phyloP scores from a whole-genome alignment of 1,140 invertebrate species.

The Philotrypesis tridentata region DNA sequence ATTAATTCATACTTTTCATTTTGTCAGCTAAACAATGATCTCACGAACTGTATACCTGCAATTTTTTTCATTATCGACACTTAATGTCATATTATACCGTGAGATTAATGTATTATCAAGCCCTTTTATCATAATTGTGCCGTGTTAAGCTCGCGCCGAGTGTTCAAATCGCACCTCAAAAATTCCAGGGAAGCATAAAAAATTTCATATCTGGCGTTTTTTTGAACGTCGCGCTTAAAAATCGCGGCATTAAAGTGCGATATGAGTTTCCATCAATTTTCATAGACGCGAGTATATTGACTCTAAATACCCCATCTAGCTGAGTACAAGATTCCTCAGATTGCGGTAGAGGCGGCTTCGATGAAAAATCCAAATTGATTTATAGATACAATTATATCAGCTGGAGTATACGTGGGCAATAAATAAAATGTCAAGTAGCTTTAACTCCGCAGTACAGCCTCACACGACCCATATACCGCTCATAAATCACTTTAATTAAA shows the following conservation, averaged over 20 bases:
- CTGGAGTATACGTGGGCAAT: not conserved
- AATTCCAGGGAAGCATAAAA: no score
- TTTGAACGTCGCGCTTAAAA: no score
- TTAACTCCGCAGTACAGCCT: not conserved
- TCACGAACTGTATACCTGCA: no score
- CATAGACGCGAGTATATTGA: not conserved
- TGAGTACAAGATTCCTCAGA: not conserved
- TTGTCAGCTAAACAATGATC: no score
- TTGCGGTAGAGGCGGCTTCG: not conserved
- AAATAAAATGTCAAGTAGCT: conserved; percentile 1
- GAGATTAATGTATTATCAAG: no score
- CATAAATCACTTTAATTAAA: conserved; percentile 1
- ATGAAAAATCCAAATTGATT: not conserved
- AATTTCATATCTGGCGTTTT: no score
- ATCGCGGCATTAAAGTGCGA: not conserved
- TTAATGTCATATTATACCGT: no score
- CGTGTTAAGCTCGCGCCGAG: no score
- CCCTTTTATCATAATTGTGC: no score
- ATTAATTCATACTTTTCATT: no score
- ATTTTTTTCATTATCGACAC: no score
- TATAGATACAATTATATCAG: not conserved
- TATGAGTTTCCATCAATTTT: not conserved
- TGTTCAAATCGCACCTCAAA: no score
- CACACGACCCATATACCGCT: not conserved
- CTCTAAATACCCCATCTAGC: not conserved